Evolutionary conservation across 2,797 vertebrate genomes (phyloP).

Genomic region (Tympanoctomys barrerae): DNA sequence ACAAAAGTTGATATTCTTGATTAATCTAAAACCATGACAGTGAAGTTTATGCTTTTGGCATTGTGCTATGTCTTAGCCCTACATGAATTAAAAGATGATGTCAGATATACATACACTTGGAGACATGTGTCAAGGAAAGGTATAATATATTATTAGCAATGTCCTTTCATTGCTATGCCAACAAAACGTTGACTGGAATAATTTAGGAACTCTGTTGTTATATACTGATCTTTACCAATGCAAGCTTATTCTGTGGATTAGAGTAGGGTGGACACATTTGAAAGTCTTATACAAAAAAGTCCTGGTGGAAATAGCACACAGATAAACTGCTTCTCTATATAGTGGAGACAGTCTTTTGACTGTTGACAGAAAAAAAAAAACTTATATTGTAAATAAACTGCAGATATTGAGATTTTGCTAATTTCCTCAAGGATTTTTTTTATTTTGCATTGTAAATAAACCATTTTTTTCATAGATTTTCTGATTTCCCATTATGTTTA

Average conservation of each 20-base stretch:
- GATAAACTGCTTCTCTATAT: conserved; percentile 80
- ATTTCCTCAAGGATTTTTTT: conserved; percentile 78
- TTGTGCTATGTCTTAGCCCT: conserved; percentile 93
- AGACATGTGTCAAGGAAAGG: conserved; percentile 93
- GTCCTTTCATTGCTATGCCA: conserved; percentile 92
- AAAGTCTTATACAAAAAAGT: conserved; percentile 91
- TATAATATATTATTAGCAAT: conserved; percentile 95
- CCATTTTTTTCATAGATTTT: conserved; percentile 76
- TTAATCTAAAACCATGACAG: conserved; percentile 94
- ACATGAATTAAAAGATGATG: conserved; percentile 95
- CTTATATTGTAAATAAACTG: conserved; percentile 73
- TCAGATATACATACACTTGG: conserved; percentile 92
- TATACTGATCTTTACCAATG: conserved; percentile 94
- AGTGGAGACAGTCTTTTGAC: conserved; percentile 24
- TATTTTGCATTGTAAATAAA: conserved; percentile 86
- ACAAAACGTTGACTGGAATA: conserved; percentile 93
- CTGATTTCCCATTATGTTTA: conserved; percentile 43
- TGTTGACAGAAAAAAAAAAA: conserved; percentile 25
- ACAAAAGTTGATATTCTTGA: conserved; percentile 95
- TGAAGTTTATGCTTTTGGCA: conserved; percentile 94
- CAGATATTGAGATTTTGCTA: conserved; percentile 84
- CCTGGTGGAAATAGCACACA: conserved; percentile 90
- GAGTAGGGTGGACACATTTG: conserved; percentile 91
- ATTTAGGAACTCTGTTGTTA: conserved; percentile 94
- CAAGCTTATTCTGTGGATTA: conserved; percentile 92